Percentiles rank a stretch among this genome's conserved stretches.
These are phyloP conservation scores for Toxostoma redivivum DNA, from an alignment of 2,113 vertebrate genomes.

Conservation along the genomic window DNA sequence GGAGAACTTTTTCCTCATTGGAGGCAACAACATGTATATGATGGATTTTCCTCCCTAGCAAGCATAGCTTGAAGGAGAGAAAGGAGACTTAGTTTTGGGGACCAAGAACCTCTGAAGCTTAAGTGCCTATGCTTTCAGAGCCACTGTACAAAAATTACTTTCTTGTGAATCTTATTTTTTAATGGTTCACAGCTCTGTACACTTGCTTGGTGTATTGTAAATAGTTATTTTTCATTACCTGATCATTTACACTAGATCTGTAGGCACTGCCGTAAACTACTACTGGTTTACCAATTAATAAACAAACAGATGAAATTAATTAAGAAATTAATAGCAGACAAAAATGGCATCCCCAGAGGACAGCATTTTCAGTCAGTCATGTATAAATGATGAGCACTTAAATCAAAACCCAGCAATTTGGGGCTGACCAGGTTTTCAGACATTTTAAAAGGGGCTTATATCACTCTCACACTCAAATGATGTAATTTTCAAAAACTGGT, in stretches of 20 bases:
- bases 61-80: not conserved
- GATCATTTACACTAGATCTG: not conserved
- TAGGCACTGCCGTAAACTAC: not conserved
- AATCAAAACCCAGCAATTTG: not conserved
- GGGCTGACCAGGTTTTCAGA: not conserved
- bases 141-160: not conserved
- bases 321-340: not conserved
- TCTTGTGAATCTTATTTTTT: not conserved
- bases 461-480: not conserved
- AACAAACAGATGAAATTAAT: not conserved
- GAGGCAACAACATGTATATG: not conserved
- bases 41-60: not conserved
- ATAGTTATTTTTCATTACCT: not conserved
- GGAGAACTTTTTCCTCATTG: not conserved
- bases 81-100: not conserved
- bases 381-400: not conserved
- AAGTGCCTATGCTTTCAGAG: constrained; percentile 49
- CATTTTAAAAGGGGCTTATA: not conserved
- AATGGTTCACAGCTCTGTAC: not conserved
- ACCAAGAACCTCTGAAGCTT: constrained; percentile 9
- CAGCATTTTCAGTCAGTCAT: not conserved
- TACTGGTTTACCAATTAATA: not conserved
- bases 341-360: not conserved
- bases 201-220: not conserved
- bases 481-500: not conserved